Evolutionary conservation across 2,113 vertebrate species (phyloP).

Genomic region (Mesoclemmys tuberculata): DNA sequence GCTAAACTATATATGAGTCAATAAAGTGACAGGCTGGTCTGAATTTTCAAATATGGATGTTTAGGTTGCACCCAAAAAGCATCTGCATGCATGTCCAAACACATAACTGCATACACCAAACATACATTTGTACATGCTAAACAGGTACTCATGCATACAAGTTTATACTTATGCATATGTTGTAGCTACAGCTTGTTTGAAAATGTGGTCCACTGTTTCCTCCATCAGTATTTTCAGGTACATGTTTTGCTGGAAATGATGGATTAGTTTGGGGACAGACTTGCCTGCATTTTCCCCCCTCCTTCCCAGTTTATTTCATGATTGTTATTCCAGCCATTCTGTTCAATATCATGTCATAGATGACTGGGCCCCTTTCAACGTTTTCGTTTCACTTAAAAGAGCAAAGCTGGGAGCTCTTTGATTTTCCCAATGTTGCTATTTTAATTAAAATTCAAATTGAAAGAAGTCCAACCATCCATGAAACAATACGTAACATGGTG

Average conservation of each 20-base stretch:
- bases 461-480: constrained; percentile 15
- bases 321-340: not conserved
- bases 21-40: not conserved
- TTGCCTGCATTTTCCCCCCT: not conserved
- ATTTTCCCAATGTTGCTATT: constrained; percentile 17
- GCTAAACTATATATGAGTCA: not conserved
- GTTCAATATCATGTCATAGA: not conserved
- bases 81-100: not conserved
- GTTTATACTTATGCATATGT: not conserved
- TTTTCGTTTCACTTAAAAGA: constrained; percentile 28
- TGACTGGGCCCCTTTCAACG: not conserved
- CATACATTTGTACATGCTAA: not conserved
- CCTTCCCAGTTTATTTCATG: not conserved
- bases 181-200: not conserved
- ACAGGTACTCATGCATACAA: not conserved
- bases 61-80: not conserved
- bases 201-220: not conserved
- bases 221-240: constrained; percentile 15
- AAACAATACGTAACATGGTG: not conserved
- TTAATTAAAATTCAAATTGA: constrained; percentile 58
- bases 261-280: not conserved
- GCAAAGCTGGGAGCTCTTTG: not conserved
- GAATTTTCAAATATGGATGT: not conserved
- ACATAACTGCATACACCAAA: not conserved
- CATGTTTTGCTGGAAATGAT: not conserved